Base-by-base conservation (phyloP, 2,797 vertebrate species). In the Lepilemur septentrionalis region DNA sequence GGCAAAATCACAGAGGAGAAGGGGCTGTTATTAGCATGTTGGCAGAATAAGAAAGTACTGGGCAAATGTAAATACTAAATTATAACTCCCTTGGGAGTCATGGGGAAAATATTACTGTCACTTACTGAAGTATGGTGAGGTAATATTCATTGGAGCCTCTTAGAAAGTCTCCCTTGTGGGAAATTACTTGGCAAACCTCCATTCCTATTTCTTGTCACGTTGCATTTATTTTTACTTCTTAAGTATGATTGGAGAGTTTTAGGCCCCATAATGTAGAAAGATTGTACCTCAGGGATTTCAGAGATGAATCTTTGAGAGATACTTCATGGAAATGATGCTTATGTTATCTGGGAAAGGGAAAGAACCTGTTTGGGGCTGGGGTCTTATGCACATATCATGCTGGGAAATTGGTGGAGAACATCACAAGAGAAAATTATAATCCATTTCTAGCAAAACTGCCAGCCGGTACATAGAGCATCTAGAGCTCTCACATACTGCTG, bases 161-260 rank as follows among this genome's bases (percentile, higher is more conserved):
- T 87, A 28, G 91, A 96, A 91, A 75, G 59, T 48, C 14, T 94
- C 72, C 76, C n/a, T 43, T 90, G 57, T 84, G 67, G 86, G 79
- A 92, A 92, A 93, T 92, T 73, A 88, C 28, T 89, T 96, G 86
- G 89, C 78, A 92, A 76, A 78, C 67, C 55, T 89, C 57, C 80
- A 80, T 88, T 89, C 41, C 30, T 88, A 28, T 76, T 96, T 22
- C 52, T 85, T 94, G 76, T 89, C 50, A 88, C 35, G n/a, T 79
- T 57, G 48, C 38, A 89, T 94, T 91, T 95, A 73, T 80, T 94
- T 96, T 96, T 91, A 78, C 41, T 93, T 87, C 48, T 69, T 84
- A 91, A 76, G 73, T 91, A 52, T 93, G 35, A 86, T 73, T 94
- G 57, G 41, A 84, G 14, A 78, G 20, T 67, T 90, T 91, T 69